These are phyloP conservation scores for Rattus norvegicus DNA, from an alignment of 2,113 vertebrate species.

Conservation along the genomic window DNA sequence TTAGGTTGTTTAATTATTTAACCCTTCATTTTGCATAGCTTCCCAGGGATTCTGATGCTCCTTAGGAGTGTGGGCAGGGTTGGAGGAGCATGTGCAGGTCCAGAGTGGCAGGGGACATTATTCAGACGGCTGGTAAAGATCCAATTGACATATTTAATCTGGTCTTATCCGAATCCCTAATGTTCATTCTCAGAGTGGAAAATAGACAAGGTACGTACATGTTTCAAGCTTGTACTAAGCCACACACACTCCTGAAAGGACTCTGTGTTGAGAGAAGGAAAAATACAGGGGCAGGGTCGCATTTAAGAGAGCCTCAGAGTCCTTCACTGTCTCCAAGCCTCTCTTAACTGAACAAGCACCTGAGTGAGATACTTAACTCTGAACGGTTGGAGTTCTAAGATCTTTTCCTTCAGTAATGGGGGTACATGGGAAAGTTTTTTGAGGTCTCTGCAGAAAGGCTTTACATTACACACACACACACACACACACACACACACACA, in stretches of 20 bases:
- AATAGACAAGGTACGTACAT: background rate
- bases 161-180: background rate
- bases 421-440: background rate
- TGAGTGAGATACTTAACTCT: background rate
- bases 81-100: background rate
- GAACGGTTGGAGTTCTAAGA: background rate
- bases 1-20: background rate
- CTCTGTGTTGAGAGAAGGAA: background rate
- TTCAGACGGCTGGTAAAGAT: background rate
- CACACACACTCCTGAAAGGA: background rate
- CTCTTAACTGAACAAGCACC: background rate
- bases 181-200: background rate
- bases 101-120: background rate
- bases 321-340: background rate
- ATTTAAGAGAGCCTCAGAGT: background rate
- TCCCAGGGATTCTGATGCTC: background rate
- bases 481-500: too few relatives aligned
- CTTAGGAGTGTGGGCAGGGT: background rate
- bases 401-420: background rate
- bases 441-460: slow-evolving; percentile 25
- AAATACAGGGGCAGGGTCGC: background rate
- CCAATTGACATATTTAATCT: background rate
- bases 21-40: background rate
- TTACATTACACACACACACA: background rate
- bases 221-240: background rate